Base-by-base conservation (phyloP, 2,113 vertebrate species). In the Nothoprocta pentlandii region DNA sequence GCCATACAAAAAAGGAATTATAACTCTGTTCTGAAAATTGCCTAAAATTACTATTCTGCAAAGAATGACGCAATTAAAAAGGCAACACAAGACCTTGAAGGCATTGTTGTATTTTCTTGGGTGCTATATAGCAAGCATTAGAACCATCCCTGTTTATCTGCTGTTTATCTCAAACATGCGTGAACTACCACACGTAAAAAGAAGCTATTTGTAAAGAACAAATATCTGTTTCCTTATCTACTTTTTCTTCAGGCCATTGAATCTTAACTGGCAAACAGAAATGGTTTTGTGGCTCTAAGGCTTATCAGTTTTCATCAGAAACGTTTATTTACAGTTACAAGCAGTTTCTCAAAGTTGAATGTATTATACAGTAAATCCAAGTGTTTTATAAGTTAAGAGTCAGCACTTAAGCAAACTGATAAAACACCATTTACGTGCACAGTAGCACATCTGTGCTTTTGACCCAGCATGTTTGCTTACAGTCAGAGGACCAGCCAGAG, bases 351-450 rank as follows among this genome's bases (percentile, higher is more conserved):
- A 1, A 92, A 86, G 88, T 2, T 81, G 75, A 85, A 81, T 47
- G 23, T 23, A 85, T 89, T 88, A 82, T 73, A 76, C 1, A 9
- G 58, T 75, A 95, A 94, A 92, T 79, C 41, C n/a, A 89, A 83
- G 74, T 78, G 77, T 49, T 95, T 95, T 93, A 93, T 88, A 95
- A 94, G 85, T 82, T 75, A 53, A 83, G 85, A 95, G 80, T 80
- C 90, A 76, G 85, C 76, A 76, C 76, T 93, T 95, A 47, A 94
- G 80, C 85, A 96, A 94, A 94, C 88, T 94, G 94, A 96, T 97
- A 96, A 95, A 92, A 78, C 3, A 3, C 46, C 69, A 44, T 83
- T 95, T 92, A 93, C 36, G 44, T 64, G 90, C 95, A 95, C 69
- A 79, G 93, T 47, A 88, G 90, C 83, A 86, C 85, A 81, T 84